Evolutionary conservation across 1,140 invertebrate genomes (phyloP).

Genomic region (Ceratoteleas bidentatus): DNA sequence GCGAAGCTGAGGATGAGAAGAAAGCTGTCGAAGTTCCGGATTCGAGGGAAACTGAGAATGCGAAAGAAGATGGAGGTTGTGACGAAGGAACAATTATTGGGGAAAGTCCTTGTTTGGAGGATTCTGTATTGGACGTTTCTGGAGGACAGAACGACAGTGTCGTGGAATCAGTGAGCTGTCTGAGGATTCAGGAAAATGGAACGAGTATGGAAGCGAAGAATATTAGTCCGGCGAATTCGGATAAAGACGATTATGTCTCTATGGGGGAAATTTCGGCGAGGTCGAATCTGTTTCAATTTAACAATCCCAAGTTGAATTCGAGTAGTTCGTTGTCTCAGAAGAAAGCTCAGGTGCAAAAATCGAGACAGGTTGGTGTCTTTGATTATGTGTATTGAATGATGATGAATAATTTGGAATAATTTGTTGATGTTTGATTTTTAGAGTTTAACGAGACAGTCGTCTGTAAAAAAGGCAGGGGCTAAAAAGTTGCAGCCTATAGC

Average conservation of each 20-base stretch:
- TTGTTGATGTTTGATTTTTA: too few species aligned
- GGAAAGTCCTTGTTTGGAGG: too few species aligned
- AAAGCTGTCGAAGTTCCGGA: background rate
- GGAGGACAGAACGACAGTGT: background rate
- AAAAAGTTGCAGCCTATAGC: slow-evolving; percentile 63
- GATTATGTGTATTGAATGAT: too few species aligned
- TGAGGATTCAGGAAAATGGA: slow-evolving; percentile 8
- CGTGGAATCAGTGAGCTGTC: slow-evolving; percentile 13
- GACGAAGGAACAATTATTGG: background rate
- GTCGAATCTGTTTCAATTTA: slow-evolving; percentile 60
- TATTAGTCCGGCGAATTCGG: slow-evolving; percentile 18
- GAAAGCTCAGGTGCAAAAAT: background rate
- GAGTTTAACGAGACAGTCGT: slow-evolving; percentile 44
- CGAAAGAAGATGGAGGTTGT: background rate
- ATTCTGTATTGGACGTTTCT: too few species aligned
- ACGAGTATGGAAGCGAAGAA: background rate
- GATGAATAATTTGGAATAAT: too few species aligned
- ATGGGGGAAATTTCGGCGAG: slow-evolving; percentile 25
- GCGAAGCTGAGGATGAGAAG: slow-evolving; percentile 1
- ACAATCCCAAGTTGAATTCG: slow-evolving; percentile 39
- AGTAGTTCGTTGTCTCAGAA: background rate
- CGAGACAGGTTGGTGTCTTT: slow-evolving; percentile 7
- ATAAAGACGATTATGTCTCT: slow-evolving; percentile 32
- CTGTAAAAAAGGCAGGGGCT: slow-evolving; percentile 18
- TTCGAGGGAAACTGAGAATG: slow-evolving; percentile 6